These are phyloP conservation scores for Holacanthus passer DNA, from an alignment of 2,113 vertebrate species.

Conservation along the genomic window DNA sequence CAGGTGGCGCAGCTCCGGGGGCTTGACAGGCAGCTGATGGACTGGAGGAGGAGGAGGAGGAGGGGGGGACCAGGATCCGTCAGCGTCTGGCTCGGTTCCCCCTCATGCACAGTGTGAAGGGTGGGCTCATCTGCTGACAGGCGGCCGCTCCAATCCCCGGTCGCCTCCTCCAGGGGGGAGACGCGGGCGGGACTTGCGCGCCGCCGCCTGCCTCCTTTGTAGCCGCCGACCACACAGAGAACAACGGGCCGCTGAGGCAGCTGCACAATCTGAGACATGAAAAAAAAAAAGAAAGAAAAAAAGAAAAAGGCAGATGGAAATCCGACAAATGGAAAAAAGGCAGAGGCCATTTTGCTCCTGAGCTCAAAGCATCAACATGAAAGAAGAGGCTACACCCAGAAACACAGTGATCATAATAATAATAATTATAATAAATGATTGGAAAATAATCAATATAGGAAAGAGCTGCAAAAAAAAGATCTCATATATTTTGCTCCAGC, in stretches of 20 bases:
- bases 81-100: constrained; percentile 79
- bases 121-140: constrained; percentile 89
- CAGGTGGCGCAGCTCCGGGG: constrained; percentile 61
- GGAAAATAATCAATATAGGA: background rate
- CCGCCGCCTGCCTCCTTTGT: constrained; percentile 66
- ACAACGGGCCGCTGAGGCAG: constrained; percentile 57
- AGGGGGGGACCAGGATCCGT: constrained; percentile 67
- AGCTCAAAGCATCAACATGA: constrained; percentile 47
- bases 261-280: constrained; percentile 32
- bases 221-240: constrained; percentile 51
- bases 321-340: constrained; percentile 55
- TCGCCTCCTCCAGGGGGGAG: constrained; percentile 76
- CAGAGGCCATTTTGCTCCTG: constrained; percentile 70
- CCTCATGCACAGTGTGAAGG: constrained; percentile 73
- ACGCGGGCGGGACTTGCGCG: constrained; percentile 76
- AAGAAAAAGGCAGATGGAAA: constrained; percentile 24
- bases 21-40: constrained; percentile 72
- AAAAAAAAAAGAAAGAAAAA: background rate
- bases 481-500: background rate
- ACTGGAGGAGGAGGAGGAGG: background rate
- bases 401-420: background rate
- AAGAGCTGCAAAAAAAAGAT: background rate
- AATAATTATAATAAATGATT: too few species aligned
- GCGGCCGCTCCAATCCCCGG: constrained; percentile 91
- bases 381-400: background rate